Conservation (phyloP, 1,140 invertebrate genomes). For the Luehdorfia chinensis region DNA sequence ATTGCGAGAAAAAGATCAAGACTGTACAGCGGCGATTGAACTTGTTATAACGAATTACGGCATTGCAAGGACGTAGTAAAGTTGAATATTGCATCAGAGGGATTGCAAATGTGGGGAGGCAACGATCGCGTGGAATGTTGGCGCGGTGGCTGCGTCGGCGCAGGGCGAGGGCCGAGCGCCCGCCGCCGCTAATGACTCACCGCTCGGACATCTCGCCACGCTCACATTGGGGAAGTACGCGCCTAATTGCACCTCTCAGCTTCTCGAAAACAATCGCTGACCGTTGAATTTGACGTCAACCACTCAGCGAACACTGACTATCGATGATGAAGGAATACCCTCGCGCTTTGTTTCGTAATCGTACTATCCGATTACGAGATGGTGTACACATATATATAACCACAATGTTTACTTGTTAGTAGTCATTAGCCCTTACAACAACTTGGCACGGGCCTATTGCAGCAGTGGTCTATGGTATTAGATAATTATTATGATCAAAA, state of each 20-base stretch:
- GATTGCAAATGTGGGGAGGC: conserved; percentile 57
- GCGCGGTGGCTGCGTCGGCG: conserved; percentile 34
- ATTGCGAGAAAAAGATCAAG: conserved; percentile 67
- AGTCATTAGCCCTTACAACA: no score
- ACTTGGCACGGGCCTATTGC: no score
- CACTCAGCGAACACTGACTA: conserved; percentile 8
- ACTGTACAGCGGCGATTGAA: conserved; percentile 59
- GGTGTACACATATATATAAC: no score
- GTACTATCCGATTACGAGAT: no score
- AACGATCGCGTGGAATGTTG: conserved; percentile 70
- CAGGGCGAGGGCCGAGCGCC: conserved; percentile 33
- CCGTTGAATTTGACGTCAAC: conserved; percentile 52
- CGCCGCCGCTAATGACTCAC: conserved; percentile 50
- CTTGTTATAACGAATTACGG: conserved; percentile 74
- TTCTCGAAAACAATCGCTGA: conserved; percentile 35
- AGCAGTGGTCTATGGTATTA: no score
- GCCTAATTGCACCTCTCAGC: conserved; percentile 35
- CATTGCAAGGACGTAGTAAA: conserved; percentile 76
- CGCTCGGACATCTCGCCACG: conserved; percentile 38
- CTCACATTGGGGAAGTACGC: conserved; percentile 58
- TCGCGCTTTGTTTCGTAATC: background rate
- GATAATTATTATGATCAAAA: no score
- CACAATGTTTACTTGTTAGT: no score
- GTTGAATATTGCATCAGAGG: conserved; percentile 75
- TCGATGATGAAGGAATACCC: conserved; percentile 14